Conservation (phyloP, 2,797 vertebrate species). For the Streptopelia turtur region DNA sequence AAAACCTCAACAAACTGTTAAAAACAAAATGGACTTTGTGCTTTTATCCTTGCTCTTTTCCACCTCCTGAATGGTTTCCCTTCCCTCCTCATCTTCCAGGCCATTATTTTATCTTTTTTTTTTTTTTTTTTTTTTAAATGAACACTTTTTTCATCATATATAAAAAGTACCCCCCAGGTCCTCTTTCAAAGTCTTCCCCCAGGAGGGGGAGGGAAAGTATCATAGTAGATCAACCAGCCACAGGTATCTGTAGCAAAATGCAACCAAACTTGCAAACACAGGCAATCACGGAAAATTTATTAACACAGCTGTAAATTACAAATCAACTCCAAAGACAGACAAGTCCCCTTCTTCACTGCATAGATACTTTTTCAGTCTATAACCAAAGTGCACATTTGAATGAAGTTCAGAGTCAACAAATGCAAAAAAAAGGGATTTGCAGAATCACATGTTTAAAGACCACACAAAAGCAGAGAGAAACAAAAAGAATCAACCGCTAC, state of each 20-base stretch:
- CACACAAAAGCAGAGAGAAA: neutral
- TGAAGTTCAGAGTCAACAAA: neutral
- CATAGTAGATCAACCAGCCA: neutral
- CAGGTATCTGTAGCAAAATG: neutral
- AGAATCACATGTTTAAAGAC: neutral
- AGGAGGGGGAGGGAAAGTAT: rapidly evolving
- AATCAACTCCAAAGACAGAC: neutral
- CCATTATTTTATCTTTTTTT: neutral
- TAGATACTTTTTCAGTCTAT: neutral
- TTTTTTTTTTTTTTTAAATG: neutral
- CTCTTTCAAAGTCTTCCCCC: neutral
- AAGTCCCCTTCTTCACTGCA: neutral
- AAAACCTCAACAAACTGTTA: neutral
- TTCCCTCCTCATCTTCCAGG: neutral
- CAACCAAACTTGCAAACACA: neutral
- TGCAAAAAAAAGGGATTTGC: neutral
- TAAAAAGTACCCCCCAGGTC: neutral
- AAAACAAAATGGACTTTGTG: neutral
- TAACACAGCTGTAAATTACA: neutral
- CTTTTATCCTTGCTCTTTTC: neutral
- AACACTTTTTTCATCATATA: neutral
- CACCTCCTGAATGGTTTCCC: neutral
- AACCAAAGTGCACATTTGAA: neutral
- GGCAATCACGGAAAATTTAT: neutral
- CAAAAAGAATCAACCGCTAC: neutral